These are phyloP conservation scores for Hyperopisus bebe DNA, from an alignment of 2,113 vertebrate species.

Conservation along the genomic window DNA sequence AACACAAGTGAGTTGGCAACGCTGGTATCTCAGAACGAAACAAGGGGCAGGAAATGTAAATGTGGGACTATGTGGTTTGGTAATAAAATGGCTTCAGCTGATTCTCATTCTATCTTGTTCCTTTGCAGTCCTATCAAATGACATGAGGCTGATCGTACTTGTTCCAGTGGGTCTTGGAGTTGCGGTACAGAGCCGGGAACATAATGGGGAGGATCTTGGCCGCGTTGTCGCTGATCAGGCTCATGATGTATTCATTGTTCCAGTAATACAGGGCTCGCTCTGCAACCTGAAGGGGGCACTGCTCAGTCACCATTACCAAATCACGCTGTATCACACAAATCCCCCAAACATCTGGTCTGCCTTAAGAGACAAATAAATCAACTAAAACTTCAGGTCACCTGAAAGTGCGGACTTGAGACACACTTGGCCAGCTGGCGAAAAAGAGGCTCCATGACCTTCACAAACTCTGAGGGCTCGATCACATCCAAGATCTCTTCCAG, in stretches of 20 bases:
- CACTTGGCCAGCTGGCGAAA: conserved; percentile 95
- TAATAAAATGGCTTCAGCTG: neutral
- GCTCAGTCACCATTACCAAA: neutral
- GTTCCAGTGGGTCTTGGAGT: conserved; percentile 99
- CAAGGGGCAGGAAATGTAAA: neutral
- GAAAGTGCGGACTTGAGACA: conserved; percentile 97
- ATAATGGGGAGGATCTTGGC: conserved; percentile 96
- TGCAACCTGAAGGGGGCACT: conserved; percentile 69
- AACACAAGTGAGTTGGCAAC: neutral
- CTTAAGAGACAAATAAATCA: neutral
- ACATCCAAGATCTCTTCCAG: conserved; percentile 96
- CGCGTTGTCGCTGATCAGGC: conserved; percentile 92
- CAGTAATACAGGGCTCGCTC: conserved; percentile 96
- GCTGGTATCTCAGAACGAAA: neutral
- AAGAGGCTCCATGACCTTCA: conserved; percentile 97
- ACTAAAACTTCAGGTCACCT: conserved; percentile 61
- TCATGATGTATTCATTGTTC: conserved; percentile 98
- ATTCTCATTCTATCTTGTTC: neutral
- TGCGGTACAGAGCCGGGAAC: conserved; percentile 95
- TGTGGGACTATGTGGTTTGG: neutral
- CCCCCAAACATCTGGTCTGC: neutral
- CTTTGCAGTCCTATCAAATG: neutral
- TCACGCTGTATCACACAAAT: neutral
- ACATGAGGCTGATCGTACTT: conserved; percentile 67
- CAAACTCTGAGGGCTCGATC: conserved; percentile 95